Evolutionary conservation across 2,797 vertebrate genomes (phyloP).

Genomic region (Borostomias antarcticus): DNA sequence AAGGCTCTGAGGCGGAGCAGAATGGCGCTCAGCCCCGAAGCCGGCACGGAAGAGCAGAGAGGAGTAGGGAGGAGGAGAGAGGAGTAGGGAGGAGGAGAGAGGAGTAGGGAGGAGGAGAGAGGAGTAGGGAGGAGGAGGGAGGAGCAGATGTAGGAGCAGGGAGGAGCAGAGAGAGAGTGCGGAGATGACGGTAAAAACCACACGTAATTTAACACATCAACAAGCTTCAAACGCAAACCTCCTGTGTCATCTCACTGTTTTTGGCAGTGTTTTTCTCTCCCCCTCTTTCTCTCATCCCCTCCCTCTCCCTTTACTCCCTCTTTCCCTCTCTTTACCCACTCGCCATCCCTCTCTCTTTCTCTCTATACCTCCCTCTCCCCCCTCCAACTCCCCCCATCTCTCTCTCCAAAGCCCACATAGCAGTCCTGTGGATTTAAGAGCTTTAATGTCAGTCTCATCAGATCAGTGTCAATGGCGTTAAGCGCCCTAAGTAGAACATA

Average conservation of each 20-base stretch:
- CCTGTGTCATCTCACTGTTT: conserved; percentile 62
- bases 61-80: no score
- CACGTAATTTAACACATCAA: conserved; percentile 69
- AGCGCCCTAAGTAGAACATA: conserved; percentile 73
- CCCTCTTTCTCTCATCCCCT: not conserved
- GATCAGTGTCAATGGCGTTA: conserved; percentile 77
- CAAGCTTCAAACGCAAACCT: conserved; percentile 61
- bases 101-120: not conserved
- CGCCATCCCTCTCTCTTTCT: conserved; percentile 13
- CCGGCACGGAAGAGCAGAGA: no score
- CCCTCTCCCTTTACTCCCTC: not conserved
- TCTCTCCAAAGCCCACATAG: conserved; percentile 51
- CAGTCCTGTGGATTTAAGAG: conserved; percentile 70
- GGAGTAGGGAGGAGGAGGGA: no score
- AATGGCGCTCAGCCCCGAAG: conserved; percentile 45
- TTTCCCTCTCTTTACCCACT: not conserved
- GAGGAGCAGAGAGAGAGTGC: no score
- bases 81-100: conserved; percentile 27
- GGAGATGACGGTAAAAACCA: conserved; percentile 65
- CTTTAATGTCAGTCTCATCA: conserved; percentile 79
- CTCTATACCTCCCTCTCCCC: not conserved
- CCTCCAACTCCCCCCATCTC: not conserved
- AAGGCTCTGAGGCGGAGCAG: conserved; percentile 52
- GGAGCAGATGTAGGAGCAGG: no score
- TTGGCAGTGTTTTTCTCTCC: conserved; percentile 24